Percentiles rank a stretch among this genome's conserved stretches.
Conservation (phyloP, 2,113 vertebrate species). For the Hymenochirus boettgeri region DNA sequence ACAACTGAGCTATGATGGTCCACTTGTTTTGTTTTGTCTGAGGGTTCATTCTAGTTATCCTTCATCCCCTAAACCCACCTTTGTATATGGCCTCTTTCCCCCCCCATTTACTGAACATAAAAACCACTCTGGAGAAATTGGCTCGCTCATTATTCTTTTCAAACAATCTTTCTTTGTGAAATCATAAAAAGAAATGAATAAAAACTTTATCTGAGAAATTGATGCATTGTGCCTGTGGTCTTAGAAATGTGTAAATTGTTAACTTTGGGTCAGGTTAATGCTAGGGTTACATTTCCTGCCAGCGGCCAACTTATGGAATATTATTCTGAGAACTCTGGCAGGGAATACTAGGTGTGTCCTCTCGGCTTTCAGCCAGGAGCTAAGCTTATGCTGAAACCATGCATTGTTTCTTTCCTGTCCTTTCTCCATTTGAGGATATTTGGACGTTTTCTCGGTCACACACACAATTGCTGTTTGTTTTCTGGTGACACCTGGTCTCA, state of each 20-base stretch:
- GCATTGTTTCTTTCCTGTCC: not conserved
- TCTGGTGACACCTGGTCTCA: constrained; percentile 33
- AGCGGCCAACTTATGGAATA: constrained; percentile 19
- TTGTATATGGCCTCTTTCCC: too few relatives aligned
- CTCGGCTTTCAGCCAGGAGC: constrained; percentile 16
- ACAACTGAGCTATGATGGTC: too few relatives aligned
- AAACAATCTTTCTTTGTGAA: too few relatives aligned
- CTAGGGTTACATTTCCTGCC: constrained; percentile 11
- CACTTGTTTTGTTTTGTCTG: too few relatives aligned
- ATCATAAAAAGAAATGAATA: too few relatives aligned
- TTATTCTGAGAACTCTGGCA: constrained; percentile 15
- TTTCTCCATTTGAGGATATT: constrained; percentile 11
- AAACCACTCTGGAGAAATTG: too few relatives aligned
- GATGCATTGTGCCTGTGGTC: too few relatives aligned
- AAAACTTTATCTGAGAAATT: too few relatives aligned
- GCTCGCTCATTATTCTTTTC: too few relatives aligned
- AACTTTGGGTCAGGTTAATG: constrained; percentile 6
- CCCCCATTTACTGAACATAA: too few relatives aligned
- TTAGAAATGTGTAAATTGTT: not conserved
- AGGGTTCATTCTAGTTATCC: too few relatives aligned
- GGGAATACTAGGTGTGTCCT: constrained; percentile 16
- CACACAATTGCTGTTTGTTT: constrained; percentile 13
- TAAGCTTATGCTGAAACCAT: constrained; percentile 7
- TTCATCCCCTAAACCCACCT: too few relatives aligned
- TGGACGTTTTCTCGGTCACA: not conserved